Base-by-base conservation (phyloP, 2,797 vertebrate species). In the Crenichthys baileyi region DNA sequence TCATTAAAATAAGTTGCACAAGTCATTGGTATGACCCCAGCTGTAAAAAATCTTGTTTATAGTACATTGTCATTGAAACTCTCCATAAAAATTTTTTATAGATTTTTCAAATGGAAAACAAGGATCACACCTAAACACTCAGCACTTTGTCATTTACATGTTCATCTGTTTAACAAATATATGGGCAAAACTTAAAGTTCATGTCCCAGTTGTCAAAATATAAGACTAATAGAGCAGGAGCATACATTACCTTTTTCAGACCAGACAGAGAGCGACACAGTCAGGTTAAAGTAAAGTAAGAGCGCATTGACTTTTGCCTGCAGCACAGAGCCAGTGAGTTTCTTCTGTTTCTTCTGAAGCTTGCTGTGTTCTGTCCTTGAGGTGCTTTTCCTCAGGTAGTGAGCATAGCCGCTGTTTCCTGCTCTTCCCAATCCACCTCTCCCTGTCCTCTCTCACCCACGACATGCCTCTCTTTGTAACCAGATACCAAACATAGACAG, bases 401-500 rank as follows among this genome's bases (percentile, higher is more conserved):
- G 83, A 80, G 79, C 81, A 84, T 81, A 87, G 85, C 80, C 70
- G 77, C 76, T 3, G 16, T 76, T 85, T 78, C 79, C 61, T 88
- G 75, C 78, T 78, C 50, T 86, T 75, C 77, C 70, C 29, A 56
- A 11, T 73, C 80, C 75, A 48, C 63, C 77, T n/a, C 74, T 75
- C 82, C 60, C 79, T 46, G 79, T 51, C 81, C 15, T 24, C 81
- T 48, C 76, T 80, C 84, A 50, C 85, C 76, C 51, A 5, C 78
- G 70, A 82, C 77, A 79, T 82, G 74, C 75, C 81, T 87, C 73
- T 87, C 80, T 88, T 79, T 93, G 94, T 91, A 95, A 96, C 81
- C 70, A 77, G 93, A 96, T 90, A 96, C 95, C 91, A 78, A 86
- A 88, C 85, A 86, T 46, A 83, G 72, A 84, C 79, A 79, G 77